These are phyloP conservation scores for Oxycera nigricornis DNA, from an alignment of 2,888 invertebrate species.

Conservation along the genomic window DNA sequence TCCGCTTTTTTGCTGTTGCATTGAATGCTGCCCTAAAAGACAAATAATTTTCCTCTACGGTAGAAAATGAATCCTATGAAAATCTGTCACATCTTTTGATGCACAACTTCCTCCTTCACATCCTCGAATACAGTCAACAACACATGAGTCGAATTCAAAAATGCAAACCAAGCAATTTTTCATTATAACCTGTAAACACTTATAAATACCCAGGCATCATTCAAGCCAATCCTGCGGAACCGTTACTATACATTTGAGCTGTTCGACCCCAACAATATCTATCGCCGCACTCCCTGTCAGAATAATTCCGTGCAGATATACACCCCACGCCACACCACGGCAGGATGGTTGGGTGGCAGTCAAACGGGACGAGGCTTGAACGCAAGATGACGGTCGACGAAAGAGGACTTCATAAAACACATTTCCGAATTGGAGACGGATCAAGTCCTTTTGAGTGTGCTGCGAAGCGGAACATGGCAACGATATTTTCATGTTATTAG, in stretches of 20 bases:
- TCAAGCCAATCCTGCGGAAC: not conserved
- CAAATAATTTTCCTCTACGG: no score
- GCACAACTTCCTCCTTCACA: no score
- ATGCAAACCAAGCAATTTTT: not conserved
- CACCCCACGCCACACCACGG: not conserved
- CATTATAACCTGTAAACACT: not conserved
- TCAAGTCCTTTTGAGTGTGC: conserved; percentile 12
- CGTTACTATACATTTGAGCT: not conserved
- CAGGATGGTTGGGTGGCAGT: not conserved
- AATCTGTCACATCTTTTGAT: no score
- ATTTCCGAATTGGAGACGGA: not conserved
- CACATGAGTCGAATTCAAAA: no score
- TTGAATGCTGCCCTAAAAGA: no score
- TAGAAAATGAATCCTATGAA: no score
- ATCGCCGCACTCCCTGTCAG: not conserved
- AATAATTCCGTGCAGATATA: not conserved
- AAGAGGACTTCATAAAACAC: conserved; percentile 3
- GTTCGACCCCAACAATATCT: not conserved
- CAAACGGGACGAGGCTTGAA: no score
- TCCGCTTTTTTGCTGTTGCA: no score
- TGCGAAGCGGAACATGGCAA: not conserved
- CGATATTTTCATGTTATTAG: conserved; percentile 11
- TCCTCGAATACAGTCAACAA: no score
- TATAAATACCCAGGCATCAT: not conserved
- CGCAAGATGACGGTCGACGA: no score